These are phyloP conservation scores for Xanthorhoe spadicearia DNA, from an alignment of 2,888 invertebrate genomes.

Conservation along the genomic window DNA sequence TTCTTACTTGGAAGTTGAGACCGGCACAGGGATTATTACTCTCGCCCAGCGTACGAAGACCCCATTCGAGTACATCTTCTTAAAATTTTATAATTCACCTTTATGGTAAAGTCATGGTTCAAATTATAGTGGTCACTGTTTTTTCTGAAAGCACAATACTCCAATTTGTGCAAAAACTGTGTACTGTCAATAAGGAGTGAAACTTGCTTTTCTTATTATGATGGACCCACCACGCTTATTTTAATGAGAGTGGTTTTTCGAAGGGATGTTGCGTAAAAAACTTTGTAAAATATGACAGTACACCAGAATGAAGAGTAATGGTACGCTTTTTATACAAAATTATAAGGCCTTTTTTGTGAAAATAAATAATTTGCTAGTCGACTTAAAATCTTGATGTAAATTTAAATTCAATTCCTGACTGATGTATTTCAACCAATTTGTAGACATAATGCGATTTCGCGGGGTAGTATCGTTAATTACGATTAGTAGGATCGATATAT, in stretches of 20 bases:
- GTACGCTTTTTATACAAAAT: neutral
- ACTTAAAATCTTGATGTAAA: too few relatives aligned
- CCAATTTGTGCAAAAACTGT: slow-evolving; percentile 63
- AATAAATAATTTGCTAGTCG: neutral
- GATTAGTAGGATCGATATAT: slow-evolving; percentile 74
- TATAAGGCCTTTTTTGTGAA: neutral
- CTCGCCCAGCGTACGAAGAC: slow-evolving; percentile 52
- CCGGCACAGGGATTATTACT: slow-evolving; percentile 69
- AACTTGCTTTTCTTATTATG: slow-evolving; percentile 61
- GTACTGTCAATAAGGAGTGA: slow-evolving; percentile 55
- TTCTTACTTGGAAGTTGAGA: slow-evolving; percentile 58
- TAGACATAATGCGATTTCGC: slow-evolving; percentile 77
- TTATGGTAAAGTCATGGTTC: slow-evolving; percentile 49
- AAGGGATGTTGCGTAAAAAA: slow-evolving; percentile 42
- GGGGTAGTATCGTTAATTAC: slow-evolving; percentile 76
- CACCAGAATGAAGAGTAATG: neutral
- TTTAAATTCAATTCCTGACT: slow-evolving; percentile 38
- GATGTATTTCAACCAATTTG: slow-evolving; percentile 67
- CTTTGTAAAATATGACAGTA: slow-evolving; percentile 6
- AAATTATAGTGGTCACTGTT: slow-evolving; percentile 51
- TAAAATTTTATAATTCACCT: slow-evolving; percentile 51
- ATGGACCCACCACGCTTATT: slow-evolving; percentile 53
- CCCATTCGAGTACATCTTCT: slow-evolving; percentile 50
- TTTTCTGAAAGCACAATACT: slow-evolving; percentile 65
- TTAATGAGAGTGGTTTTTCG: slow-evolving; percentile 41